These are phyloP conservation scores for Gasteruption jaculator DNA, from an alignment of 2,888 invertebrate genomes.

Conservation along the genomic window DNA sequence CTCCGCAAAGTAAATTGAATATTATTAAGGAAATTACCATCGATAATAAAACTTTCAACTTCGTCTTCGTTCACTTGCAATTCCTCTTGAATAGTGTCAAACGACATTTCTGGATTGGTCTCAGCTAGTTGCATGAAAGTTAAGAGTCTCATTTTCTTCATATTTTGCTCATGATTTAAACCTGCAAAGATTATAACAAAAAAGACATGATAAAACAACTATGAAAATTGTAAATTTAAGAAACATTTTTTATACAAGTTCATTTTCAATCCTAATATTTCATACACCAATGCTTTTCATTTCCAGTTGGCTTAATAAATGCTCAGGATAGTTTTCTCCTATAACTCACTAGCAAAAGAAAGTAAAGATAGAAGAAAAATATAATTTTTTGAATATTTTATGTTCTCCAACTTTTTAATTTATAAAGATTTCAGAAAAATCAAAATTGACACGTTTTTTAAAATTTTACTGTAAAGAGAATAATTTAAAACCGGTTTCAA, in stretches of 20 bases:
- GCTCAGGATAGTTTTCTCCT: too few species aligned
- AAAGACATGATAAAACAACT: slow-evolving; percentile 1
- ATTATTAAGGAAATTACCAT: slow-evolving; percentile 63
- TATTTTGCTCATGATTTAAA: slow-evolving; percentile 88
- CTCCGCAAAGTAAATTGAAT: too few species aligned
- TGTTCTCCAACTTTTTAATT: too few species aligned
- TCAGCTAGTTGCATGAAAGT: slow-evolving; percentile 99
- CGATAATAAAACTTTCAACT: slow-evolving; percentile 96
- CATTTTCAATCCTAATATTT: too few species aligned
- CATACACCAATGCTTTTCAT: too few species aligned
- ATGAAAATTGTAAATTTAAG: slow-evolving; percentile 10
- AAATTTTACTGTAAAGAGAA: slow-evolving; percentile 1
- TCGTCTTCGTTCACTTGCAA: slow-evolving; percentile 81
- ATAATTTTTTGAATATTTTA: too few species aligned
- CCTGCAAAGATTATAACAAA: slow-evolving; percentile 51
- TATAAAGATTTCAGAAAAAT: background rate
- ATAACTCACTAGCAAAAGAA: too few species aligned
- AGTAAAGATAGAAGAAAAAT: too few species aligned
- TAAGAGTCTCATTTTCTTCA: slow-evolving; percentile 94
- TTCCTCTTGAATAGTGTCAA: slow-evolving; percentile 82
- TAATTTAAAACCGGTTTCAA: background rate
- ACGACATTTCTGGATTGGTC: slow-evolving; percentile 86
- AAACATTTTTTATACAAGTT: background rate
- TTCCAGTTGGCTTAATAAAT: too few species aligned
- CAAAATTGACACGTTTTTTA: background rate